Evolutionary conservation across 2,888 invertebrate genomes (phyloP), one percentile per base, ranked within the genome.

Genomic region (Xylota sylvarum): DNA sequence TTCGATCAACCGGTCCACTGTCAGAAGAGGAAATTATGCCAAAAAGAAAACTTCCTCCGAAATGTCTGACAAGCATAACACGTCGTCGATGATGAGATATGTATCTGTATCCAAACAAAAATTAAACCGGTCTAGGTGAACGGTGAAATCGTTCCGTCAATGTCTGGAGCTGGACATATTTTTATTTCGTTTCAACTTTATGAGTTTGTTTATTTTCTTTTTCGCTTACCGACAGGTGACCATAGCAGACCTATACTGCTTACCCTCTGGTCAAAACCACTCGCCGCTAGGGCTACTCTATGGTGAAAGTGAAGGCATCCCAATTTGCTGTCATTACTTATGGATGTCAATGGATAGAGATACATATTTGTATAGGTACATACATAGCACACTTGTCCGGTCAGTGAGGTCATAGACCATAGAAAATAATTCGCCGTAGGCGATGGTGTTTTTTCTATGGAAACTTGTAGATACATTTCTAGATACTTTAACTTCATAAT

Each of bases 81-180:
- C 48, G 19, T 9, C 3, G 19, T 35, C 64, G 74, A 65, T 55
- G 46, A 65, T 65, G 74, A 46, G 70, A 48, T 56, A 17, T 62
- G 60, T 50, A 69, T 67, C 52, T 52, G 52, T 40, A 17, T 14
- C 6, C 7, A 5, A 10, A 58, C 43, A 27, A 14, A 43, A 80
- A 43, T 17, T 35, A 12, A 80, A 82, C 85, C 82, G 77, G 77
- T 86, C 72, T 58, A 23, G 17, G 60, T 67, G 65, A 46, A 60
- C 62, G 73, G 86, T 73, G 86, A 86, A 86, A 86, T 86, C 86
- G 82, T 67, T 78, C 72, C 52, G 46, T 74, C 85, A 74, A 32
- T 32, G 62, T 74, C 65, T 55, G n/a, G n/a, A n/a, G n/a, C 23
- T 23, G 55, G n/a, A 55, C n/a, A 48, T 23, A 52, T 30, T 12